Evolutionary conservation across 2,113 vertebrate species (phyloP), one percentile per base, ranked within the genome.

Genomic region (Petrocephalus zakoni): DNA sequence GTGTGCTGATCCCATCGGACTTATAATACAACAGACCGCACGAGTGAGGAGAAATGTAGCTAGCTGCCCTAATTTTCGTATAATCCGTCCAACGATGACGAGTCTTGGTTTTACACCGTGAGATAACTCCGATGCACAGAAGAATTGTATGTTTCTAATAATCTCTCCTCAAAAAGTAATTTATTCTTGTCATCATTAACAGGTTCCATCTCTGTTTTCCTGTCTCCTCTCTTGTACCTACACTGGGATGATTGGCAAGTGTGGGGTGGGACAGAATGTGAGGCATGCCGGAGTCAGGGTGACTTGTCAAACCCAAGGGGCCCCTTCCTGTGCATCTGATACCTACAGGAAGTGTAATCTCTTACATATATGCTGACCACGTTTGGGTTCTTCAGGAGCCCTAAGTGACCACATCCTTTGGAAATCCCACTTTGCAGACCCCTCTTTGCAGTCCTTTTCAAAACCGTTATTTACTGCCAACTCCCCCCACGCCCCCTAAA

Each of bases 111-210:
- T 88, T 88, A 86, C 87, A 53, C 88, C 42, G 89, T 78, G 90
- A 92, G 91, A 91, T 90, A 88, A 90, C 88, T 90, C 34, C 55
- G 90, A 86, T 90, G 75, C 85, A 87, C 83, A 87, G 42, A 88
- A 91, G 51, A 68, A 56, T 55, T 6, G 78, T 72, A 88, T 91
- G 91, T 91, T 91, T 91, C 90, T 91, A 90, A 90, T 91, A 91
- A 91, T 90, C 92, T 88, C 88, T 53, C 49, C 42, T 47, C 56
- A 82, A 89, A 85, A 92, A 90, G 91, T 91, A 89, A 92, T 92
- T 91, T 86, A 88, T 88, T 90, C 85, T 89, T 87, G 85, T 81
- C 89, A 89, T 89, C 61, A 78, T 88, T 88, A 88, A 86, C 78
- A 87, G 91, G 91, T 91, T 87, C 61, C 89, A 92, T 92, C 91